Percentiles rank a stretch among this genome's conserved stretches.
Evolutionary conservation across 2,888 invertebrate species (phyloP).

Genomic region (Lepidocyrtinus sp.): DNA sequence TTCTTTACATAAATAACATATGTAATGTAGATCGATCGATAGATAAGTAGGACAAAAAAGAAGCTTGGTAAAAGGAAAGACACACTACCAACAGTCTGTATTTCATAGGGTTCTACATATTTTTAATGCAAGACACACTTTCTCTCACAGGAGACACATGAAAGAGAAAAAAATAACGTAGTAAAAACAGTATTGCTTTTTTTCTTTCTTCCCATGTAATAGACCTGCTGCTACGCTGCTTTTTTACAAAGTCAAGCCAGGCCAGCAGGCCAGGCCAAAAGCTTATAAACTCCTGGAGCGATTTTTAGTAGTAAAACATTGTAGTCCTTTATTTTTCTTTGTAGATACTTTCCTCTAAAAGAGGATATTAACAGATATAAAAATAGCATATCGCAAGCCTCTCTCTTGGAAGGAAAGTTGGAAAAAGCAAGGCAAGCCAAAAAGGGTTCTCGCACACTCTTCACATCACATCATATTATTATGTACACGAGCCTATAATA

Average conservation of each 20-base stretch:
- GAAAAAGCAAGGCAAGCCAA: slow-evolving; percentile 45
- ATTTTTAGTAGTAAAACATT: slow-evolving; percentile 48
- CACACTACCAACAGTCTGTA: slow-evolving; percentile 15
- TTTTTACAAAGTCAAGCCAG: slow-evolving; percentile 48
- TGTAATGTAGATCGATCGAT: slow-evolving; percentile 65
- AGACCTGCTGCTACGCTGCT: slow-evolving; percentile 20
- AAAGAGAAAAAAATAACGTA: slow-evolving; percentile 16
- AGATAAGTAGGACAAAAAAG: slow-evolving; percentile 64
- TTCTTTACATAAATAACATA: slow-evolving; percentile 56
- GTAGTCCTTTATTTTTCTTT: slow-evolving; percentile 44
- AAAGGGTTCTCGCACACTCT: slow-evolving; percentile 16
- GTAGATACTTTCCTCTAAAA: not conserved
- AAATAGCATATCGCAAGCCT: not conserved
- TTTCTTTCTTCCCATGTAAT: slow-evolving; percentile 23
- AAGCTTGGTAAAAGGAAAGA: slow-evolving; percentile 37
- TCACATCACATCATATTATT: slow-evolving; percentile 57
- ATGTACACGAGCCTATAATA: slow-evolving; percentile 46
- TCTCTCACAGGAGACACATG: slow-evolving; percentile 17
- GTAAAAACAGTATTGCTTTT: slow-evolving; percentile 20
- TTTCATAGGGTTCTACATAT: slow-evolving; percentile 19
- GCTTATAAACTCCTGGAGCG: slow-evolving; percentile 60
- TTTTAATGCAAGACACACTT: slow-evolving; percentile 18
- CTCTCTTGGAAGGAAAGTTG: not conserved
- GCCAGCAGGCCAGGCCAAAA: slow-evolving; percentile 60
- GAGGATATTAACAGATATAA: slow-evolving; percentile 17